Conservation (phyloP, 1,140 invertebrate species). For the Meloidogyne floridensis region DNA sequence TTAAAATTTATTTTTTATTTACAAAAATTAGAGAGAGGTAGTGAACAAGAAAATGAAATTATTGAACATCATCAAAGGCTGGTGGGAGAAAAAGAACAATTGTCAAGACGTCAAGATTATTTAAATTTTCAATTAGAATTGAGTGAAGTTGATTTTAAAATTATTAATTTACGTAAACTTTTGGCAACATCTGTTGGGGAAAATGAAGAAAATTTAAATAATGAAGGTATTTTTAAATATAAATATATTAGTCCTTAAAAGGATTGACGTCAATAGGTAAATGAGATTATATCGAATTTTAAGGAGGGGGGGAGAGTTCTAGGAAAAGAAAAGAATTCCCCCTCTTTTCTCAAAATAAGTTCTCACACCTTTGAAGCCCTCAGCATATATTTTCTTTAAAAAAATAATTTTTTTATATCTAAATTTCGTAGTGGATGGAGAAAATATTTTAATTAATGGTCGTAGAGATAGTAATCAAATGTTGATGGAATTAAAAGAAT, state of each 20-base stretch:
- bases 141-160: constrained; percentile 15
- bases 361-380: no score
- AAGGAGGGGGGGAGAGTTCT: no score
- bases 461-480: background rate
- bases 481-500: constrained; percentile 10
- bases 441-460: constrained; percentile 14
- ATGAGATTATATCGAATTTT: no score
- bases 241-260: no score
- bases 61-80: constrained; percentile 23
- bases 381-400: no score
- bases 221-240: background rate
- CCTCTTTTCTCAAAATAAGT: no score
- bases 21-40: background rate
- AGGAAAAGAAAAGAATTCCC: no score
- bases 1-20: background rate
- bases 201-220: background rate
- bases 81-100: constrained; percentile 24
- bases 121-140: constrained; percentile 22
- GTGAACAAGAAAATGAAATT: constrained; percentile 16
- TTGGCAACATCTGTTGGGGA: background rate
- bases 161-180: constrained; percentile 19
- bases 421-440: background rate
- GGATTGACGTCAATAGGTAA: no score
- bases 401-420: background rate
- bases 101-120: constrained; percentile 22